Percentiles rank a stretch among this genome's conserved stretches.
phyloP scores from a whole-genome alignment of 2,113 vertebrate species.

The Rhadina sibilatrix region DNA sequence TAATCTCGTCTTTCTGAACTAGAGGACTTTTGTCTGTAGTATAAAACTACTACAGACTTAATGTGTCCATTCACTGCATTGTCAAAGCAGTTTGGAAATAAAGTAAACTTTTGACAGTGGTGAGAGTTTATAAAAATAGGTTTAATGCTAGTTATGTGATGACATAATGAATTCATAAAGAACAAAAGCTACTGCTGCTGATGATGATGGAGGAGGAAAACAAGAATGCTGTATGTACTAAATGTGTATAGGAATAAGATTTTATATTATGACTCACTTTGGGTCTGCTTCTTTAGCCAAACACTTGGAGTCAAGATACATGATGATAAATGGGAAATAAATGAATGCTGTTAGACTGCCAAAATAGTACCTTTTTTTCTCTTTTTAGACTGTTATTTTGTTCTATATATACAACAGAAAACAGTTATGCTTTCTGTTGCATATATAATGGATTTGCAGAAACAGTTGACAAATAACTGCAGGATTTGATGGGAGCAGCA shows the following conservation, averaged over 20 bases:
- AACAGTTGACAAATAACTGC: conserved; percentile 6
- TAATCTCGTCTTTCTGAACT: not conserved
- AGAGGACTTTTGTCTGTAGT: not conserved
- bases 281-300: not conserved
- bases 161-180: not conserved
- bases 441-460: not conserved
- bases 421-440: not conserved
- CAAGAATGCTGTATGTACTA: not conserved
- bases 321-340: not conserved
- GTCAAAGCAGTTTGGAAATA: not conserved
- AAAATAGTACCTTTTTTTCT: conserved; percentile 2
- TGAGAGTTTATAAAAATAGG: not conserved
- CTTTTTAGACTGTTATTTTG: not conserved
- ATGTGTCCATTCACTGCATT: not conserved
- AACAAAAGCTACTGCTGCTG: not conserved
- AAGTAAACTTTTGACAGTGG: not conserved
- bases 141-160: not conserved
- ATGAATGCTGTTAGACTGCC: not conserved
- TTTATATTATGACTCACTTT: not conserved
- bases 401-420: not conserved
- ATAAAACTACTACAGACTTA: not conserved
- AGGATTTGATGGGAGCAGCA: not conserved
- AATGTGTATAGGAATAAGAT: not conserved
- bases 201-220: not conserved
- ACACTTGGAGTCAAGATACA: not conserved